phyloP scores from a whole-genome alignment of 2,888 invertebrate genomes.

The Petrolisthes manimaculis region DNA sequence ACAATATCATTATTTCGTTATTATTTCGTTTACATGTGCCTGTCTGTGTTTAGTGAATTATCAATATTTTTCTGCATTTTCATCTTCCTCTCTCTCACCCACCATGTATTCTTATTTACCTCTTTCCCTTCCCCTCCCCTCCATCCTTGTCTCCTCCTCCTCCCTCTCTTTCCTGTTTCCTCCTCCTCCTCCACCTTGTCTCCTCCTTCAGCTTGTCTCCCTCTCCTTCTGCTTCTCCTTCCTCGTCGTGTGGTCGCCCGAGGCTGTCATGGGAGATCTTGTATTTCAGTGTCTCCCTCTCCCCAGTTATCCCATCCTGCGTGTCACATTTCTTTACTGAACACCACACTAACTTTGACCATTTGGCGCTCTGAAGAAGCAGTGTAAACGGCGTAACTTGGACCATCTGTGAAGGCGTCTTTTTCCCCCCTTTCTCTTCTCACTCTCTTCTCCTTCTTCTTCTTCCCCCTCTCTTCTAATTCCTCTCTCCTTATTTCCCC shows the following conservation, averaged over 20 bases:
- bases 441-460: not conserved
- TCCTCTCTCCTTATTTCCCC: no score
- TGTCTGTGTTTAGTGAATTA: no score
- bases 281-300: not conserved
- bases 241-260: not conserved
- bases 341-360: not conserved
- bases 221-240: not conserved
- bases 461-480: no score
- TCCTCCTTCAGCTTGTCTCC: not conserved
- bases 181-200: not conserved
- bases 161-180: no score
- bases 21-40: no score
- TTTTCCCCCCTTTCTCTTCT: not conserved
- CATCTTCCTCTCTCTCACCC: no score
- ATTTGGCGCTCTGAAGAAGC: conserved; percentile 5
- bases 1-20: no score
- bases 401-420: conserved; percentile 18
- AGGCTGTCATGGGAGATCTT: not conserved
- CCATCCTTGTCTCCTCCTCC: not conserved
- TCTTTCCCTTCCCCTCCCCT: not conserved
- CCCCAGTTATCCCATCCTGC: not conserved
- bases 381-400: conserved; percentile 18
- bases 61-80: no score
- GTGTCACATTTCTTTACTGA: not conserved
- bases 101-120: no score